Conservation (phyloP, 2,888 invertebrate species). For the Salpingus planirostris region DNA sequence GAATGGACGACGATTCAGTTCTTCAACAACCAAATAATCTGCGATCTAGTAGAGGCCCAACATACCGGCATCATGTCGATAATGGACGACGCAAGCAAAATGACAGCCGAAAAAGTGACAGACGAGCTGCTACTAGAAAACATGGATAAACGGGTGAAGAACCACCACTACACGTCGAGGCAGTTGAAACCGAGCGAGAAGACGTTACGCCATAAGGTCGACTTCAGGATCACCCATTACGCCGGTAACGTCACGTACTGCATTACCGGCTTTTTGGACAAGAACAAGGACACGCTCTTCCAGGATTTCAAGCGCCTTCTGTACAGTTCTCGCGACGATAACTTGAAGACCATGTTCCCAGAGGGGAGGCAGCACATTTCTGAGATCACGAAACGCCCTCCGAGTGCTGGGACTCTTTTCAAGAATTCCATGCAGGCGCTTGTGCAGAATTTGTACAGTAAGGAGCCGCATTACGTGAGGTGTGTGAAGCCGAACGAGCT, state of each 20-base stretch:
- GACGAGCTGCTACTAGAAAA: slow-evolving; percentile 81
- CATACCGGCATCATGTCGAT: slow-evolving; percentile 71
- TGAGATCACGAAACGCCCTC: slow-evolving; percentile 86
- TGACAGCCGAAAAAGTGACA: slow-evolving; percentile 87
- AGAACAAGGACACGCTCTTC: slow-evolving; percentile 93
- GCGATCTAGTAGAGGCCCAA: slow-evolving; percentile 88
- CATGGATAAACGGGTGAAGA: slow-evolving; percentile 80
- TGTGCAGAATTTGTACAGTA: slow-evolving; percentile 78
- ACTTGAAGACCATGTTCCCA: slow-evolving; percentile 88
- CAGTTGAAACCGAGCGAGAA: slow-evolving; percentile 78
- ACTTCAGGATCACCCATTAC: slow-evolving; percentile 85
- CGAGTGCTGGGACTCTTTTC: slow-evolving; percentile 90
- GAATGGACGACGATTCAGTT: slow-evolving; percentile 92
- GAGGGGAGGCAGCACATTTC: slow-evolving; percentile 88
- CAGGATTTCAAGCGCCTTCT: slow-evolving; percentile 93
- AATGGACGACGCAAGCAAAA: slow-evolving; percentile 89
- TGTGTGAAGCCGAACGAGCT: slow-evolving; percentile 96
- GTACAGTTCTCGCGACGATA: slow-evolving; percentile 69
- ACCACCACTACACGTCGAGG: slow-evolving; percentile 87
- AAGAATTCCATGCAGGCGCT: slow-evolving; percentile 90
- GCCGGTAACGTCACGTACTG: slow-evolving; percentile 95
- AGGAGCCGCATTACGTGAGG: slow-evolving; percentile 94
- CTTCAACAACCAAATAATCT: slow-evolving; percentile 95
- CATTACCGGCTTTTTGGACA: slow-evolving; percentile 87
- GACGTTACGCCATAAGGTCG: slow-evolving; percentile 62